Evolutionary conservation across 2,113 vertebrate genomes (phyloP).

Genomic region (Phrynocephalus versicolor): DNA sequence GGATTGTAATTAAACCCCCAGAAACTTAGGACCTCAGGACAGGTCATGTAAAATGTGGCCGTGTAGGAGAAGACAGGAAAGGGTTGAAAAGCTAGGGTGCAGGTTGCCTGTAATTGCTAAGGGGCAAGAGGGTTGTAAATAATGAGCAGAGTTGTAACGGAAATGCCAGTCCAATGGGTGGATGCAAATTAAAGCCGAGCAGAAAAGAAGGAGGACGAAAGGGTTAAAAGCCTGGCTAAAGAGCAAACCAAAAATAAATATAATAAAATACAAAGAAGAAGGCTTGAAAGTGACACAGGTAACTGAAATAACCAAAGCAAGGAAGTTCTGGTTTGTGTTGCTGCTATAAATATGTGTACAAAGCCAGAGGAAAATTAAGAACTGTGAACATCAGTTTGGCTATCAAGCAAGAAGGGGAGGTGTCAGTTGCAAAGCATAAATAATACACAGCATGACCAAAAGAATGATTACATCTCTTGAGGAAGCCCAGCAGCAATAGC

Average conservation of each 20-base stretch:
- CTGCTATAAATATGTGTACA: not conserved
- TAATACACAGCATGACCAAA: not conserved
- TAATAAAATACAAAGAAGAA: not conserved
- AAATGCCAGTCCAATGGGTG: not conserved
- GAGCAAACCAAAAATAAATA: not conserved
- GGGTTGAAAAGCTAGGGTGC: not conserved
- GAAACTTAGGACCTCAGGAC: not conserved
- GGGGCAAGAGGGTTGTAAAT: not conserved
- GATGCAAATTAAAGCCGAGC: too few relatives aligned
- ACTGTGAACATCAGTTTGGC: not conserved
- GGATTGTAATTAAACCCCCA: not conserved
- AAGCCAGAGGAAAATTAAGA: not conserved
- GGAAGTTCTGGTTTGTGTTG: not conserved
- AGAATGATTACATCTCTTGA: not conserved
- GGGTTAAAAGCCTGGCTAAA: not conserved
- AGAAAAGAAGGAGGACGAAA: not conserved
- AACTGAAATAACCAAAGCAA: not conserved
- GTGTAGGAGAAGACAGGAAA: not conserved
- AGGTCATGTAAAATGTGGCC: not conserved
- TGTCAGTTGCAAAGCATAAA: not conserved
- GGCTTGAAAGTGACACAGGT: not conserved
- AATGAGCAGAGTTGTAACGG: not conserved
- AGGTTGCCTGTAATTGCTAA: not conserved
- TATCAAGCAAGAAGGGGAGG: not conserved
- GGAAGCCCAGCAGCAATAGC: not conserved